These are phyloP conservation scores for Hemicrepidius hirtus DNA, from an alignment of 2,888 invertebrate genomes.

Conservation along the genomic window DNA sequence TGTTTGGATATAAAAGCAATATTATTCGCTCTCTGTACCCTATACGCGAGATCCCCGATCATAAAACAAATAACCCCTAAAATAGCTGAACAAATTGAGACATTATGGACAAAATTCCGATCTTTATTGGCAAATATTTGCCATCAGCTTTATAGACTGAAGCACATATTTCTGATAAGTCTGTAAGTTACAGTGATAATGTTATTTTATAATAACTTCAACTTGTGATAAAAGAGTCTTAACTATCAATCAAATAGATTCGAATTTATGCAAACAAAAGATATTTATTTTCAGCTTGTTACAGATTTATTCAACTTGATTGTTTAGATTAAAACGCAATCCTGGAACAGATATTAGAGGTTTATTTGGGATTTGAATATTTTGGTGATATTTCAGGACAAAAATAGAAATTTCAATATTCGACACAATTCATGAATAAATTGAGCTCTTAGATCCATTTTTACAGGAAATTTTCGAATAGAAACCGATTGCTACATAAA, in stretches of 20 bases:
- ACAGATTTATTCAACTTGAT: not conserved
- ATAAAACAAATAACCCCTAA: conserved; percentile 40
- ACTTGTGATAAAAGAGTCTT: no score
- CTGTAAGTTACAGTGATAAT: conserved; percentile 2
- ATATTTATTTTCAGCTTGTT: no score
- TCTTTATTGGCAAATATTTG: conserved; percentile 54
- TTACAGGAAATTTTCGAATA: no score
- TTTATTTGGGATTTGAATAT: no score
- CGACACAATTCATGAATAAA: no score
- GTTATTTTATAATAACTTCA: no score
- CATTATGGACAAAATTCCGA: conserved; percentile 52
- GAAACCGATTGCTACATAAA: no score
- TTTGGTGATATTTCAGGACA: no score
- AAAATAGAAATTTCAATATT: no score
- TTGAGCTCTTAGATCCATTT: no score
- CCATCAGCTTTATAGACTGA: conserved; percentile 1
- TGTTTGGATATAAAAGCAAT: no score
- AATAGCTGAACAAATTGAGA: conserved; percentile 52
- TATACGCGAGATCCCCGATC: not conserved
- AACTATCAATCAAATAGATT: not conserved
- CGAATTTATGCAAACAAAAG: not conserved
- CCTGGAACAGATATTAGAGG: not conserved
- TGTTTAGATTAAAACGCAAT: not conserved
- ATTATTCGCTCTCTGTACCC: no score
- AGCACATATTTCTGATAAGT: conserved; percentile 17